These are phyloP conservation scores for Scyliorhinus canicula DNA, from an alignment of 2,797 vertebrate species.

Conservation along the genomic window DNA sequence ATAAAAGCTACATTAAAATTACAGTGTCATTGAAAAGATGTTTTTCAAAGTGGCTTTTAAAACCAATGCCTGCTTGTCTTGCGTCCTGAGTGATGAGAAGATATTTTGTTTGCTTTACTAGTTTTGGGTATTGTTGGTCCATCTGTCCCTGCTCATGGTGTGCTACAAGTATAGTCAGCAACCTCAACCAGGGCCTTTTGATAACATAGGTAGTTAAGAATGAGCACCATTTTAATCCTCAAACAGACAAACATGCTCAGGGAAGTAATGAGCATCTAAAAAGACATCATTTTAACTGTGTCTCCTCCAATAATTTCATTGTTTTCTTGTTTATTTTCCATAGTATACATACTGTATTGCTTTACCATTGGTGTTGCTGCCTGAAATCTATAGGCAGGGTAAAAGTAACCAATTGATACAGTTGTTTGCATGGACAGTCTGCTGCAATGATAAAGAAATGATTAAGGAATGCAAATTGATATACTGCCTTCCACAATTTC, in stretches of 20 bases:
- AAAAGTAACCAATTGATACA: not conserved
- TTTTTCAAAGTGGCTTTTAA: not conserved
- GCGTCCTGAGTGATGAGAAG: not conserved
- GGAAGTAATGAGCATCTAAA: not conserved
- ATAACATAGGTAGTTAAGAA: not conserved
- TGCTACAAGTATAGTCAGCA: not conserved
- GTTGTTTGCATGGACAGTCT: not conserved
- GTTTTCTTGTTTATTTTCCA: not conserved
- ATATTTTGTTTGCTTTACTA: not conserved
- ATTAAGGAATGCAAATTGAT: not conserved
- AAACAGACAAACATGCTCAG: not conserved
- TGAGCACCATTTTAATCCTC: not conserved
- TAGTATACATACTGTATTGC: not conserved
- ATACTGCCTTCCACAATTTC: not conserved
- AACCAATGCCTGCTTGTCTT: not conserved
- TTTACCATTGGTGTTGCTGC: not conserved
- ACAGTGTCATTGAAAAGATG: constrained; percentile 5
- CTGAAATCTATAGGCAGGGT: not conserved
- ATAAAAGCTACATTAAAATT: not conserved
- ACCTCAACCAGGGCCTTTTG: not conserved
- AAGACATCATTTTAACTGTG: not conserved
- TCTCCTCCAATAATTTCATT: not conserved
- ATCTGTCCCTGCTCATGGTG: not conserved
- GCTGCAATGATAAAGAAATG: not conserved
- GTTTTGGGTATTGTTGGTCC: not conserved